Percentiles rank a stretch among this genome's conserved stretches.
phyloP scores from a whole-genome alignment of 2,888 invertebrate species.

The Himalopsyche tibetana region DNA sequence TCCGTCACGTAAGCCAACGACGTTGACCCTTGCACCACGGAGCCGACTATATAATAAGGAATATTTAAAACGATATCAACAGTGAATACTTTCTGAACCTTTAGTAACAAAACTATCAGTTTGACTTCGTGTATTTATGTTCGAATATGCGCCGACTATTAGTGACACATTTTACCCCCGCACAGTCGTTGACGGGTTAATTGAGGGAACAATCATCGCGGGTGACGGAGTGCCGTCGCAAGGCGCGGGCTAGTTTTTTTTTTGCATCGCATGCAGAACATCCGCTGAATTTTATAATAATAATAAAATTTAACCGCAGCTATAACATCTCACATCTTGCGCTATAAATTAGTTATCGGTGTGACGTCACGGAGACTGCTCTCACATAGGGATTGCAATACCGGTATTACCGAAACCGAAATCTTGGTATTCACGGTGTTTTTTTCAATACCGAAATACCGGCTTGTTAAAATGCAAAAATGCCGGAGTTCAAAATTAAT shows the following conservation, averaged over 20 bases:
- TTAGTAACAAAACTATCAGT: too few relatives aligned
- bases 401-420: neutral
- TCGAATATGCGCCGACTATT: too few relatives aligned
- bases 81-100: too few relatives aligned
- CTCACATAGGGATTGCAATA: neutral
- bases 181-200: neutral
- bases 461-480: too few relatives aligned
- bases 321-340: neutral
- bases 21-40: too few relatives aligned
- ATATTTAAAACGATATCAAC: too few relatives aligned
- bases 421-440: too few relatives aligned
- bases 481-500: too few relatives aligned
- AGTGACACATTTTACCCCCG: neutral
- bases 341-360: neutral
- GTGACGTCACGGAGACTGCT: neutral
- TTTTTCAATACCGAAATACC: too few relatives aligned
- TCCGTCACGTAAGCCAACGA: too few relatives aligned
- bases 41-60: too few relatives aligned
- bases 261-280: conserved; percentile 31
- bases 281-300: neutral
- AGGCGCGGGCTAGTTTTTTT: neutral
- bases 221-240: neutral
- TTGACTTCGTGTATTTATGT: too few relatives aligned
- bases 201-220: neutral
- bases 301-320: neutral